These are phyloP conservation scores for Epicampocera succincta DNA, from an alignment of 2,888 invertebrate species.

Conservation along the genomic window DNA sequence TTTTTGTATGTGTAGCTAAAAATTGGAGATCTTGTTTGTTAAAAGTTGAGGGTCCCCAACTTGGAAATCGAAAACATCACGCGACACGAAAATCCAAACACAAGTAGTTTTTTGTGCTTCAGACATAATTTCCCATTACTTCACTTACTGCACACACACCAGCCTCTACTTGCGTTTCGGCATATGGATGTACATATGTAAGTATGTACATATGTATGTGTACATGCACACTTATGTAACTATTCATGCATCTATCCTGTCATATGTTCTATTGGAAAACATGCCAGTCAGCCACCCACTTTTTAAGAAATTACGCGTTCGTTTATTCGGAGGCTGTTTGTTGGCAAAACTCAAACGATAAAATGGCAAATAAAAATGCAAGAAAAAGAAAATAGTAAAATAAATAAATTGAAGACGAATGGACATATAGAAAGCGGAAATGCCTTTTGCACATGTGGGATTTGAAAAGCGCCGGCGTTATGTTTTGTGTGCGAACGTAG, in stretches of 20 bases:
- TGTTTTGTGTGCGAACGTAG: slow-evolving; percentile 64
- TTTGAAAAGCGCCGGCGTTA: slow-evolving; percentile 65
- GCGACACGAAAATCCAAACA: slow-evolving; percentile 36
- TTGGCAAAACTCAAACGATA: slow-evolving; percentile 59
- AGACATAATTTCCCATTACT: slow-evolving; percentile 17
- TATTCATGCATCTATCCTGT: slow-evolving; percentile 31
- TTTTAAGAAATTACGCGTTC: slow-evolving; percentile 69
- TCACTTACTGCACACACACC: neutral
- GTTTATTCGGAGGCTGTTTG: slow-evolving; percentile 61
- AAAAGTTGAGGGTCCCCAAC: slow-evolving; percentile 38
- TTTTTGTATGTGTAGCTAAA: neutral
- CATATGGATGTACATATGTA: too few species aligned
- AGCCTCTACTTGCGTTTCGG: too few species aligned
- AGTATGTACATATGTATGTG: neutral
- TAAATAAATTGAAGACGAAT: slow-evolving; percentile 69
- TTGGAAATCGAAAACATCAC: slow-evolving; percentile 39
- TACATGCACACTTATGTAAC: neutral
- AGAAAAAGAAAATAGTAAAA: slow-evolving; percentile 58
- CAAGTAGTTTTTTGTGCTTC: neutral
- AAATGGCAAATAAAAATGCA: slow-evolving; percentile 62
- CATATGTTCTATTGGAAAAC: slow-evolving; percentile 32
- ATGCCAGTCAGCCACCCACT: slow-evolving; percentile 61
- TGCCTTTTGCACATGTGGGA: slow-evolving; percentile 69
- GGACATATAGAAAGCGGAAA: slow-evolving; percentile 67
- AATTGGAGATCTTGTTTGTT: slow-evolving; percentile 2